These are phyloP conservation scores for Larimichthys polyactis DNA, from an alignment of 2,113 vertebrate genomes.

Conservation along the genomic window DNA sequence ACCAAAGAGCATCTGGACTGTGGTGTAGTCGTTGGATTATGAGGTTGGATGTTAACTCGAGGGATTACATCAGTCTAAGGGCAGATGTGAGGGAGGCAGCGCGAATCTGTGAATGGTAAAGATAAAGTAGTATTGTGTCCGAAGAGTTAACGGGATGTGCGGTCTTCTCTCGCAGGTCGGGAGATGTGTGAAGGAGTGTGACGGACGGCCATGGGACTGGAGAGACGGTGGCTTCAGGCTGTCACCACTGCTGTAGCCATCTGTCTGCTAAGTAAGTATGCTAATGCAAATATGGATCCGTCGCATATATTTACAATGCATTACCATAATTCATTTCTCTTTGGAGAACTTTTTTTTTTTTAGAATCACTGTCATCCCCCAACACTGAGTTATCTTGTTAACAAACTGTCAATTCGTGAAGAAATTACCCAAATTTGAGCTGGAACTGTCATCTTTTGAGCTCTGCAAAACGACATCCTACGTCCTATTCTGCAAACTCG, in stretches of 20 bases:
- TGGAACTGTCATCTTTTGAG: constrained; percentile 1
- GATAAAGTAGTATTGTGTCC: constrained; percentile 14
- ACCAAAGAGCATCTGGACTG: constrained; percentile 64
- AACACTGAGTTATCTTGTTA: background rate
- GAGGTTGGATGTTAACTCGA: constrained; percentile 58
- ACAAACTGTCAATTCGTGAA: background rate
- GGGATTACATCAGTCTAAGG: constrained; percentile 63
- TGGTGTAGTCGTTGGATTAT: constrained; percentile 58
- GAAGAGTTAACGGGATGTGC: constrained; percentile 47
- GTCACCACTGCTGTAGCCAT: constrained; percentile 77
- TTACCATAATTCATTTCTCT: constrained; percentile 8
- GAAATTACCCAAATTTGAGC: background rate
- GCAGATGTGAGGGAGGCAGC: constrained; percentile 41
- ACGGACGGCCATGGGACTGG: constrained; percentile 84
- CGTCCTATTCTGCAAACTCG: background rate
- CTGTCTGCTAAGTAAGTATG: constrained; percentile 82
- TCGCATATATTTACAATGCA: constrained; percentile 23
- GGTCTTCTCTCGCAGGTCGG: constrained; percentile 70
- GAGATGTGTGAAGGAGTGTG: constrained; percentile 82
- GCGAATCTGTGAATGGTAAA: constrained; percentile 26
- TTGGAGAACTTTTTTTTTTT: background rate
- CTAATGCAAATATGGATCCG: constrained; percentile 44
- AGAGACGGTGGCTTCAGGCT: constrained; percentile 82
- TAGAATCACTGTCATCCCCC: background rate
- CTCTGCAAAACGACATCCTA: background rate